Conservation (phyloP, 2,888 invertebrate genomes). For the Catocala nupta region DNA sequence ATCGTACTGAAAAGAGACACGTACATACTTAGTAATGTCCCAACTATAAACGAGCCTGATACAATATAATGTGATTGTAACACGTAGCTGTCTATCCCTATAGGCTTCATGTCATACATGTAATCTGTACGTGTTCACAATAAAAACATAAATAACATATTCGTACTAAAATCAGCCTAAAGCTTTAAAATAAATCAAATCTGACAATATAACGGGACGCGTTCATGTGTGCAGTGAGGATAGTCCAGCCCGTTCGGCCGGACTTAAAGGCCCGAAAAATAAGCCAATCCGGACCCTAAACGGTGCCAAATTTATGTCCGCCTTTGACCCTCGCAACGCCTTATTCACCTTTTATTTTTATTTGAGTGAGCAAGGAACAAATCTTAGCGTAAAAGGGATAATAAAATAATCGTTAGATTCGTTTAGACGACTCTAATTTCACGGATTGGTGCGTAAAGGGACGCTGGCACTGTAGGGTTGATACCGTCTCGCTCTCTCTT, state of each 20-base stretch:
- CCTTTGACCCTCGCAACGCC: constrained; percentile 82
- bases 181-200: constrained; percentile 39
- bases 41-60: too few relatives aligned
- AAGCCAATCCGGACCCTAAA: constrained; percentile 81
- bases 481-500: constrained; percentile 60
- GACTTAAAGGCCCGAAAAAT: constrained; percentile 81
- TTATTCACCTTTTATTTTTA: constrained; percentile 87
- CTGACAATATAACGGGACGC: constrained; percentile 35
- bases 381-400: constrained; percentile 87
- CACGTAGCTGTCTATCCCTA: too few relatives aligned
- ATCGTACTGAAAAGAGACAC: too few relatives aligned
- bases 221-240: constrained; percentile 41
- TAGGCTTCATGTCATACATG: too few relatives aligned
- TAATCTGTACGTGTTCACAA: not conserved
- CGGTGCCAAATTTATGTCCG: constrained; percentile 78
- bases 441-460: constrained; percentile 85
- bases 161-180: constrained; percentile 20
- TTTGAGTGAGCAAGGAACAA: constrained; percentile 88
- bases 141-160: constrained; percentile 2
- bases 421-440: constrained; percentile 87
- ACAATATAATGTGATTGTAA: too few relatives aligned
- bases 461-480: constrained; percentile 70
- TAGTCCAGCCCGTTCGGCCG: constrained; percentile 58
- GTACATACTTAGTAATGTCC: too few relatives aligned
- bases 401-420: constrained; percentile 88